A percentile compares a stretch with the other conserved stretches of the same genome.
phyloP scores from a whole-genome alignment of 2,797 vertebrate genomes.

The Podarcis lilfordi region DNA sequence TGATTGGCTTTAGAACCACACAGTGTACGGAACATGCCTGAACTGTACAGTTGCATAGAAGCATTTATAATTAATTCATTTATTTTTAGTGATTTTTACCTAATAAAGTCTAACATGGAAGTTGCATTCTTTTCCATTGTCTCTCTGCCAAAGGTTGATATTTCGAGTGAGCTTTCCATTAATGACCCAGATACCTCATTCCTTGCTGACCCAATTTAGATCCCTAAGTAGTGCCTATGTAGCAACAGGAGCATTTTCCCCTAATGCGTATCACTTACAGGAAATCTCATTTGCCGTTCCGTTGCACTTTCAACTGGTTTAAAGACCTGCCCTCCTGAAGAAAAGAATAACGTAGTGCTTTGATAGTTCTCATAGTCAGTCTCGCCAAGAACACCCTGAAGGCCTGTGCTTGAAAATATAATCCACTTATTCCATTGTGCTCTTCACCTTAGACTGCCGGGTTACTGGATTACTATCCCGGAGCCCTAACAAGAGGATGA shows the following conservation, averaged over 20 bases:
- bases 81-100: neutral
- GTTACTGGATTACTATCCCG: too few species aligned
- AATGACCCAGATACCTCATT: neutral
- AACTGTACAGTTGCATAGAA: neutral
- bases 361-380: neutral
- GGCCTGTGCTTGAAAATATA: neutral
- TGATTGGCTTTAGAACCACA: too few species aligned
- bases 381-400: neutral
- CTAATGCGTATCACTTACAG: neutral
- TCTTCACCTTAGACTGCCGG: too few species aligned
- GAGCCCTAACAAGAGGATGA: too few species aligned
- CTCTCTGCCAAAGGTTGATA: neutral
- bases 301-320: neutral
- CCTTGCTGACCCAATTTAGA: neutral
- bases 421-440: too few species aligned
- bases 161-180: neutral
- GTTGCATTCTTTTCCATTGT: rapidly evolving
- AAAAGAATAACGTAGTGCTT: too few species aligned
- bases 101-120: neutral
- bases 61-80: neutral
- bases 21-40: too few species aligned
- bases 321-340: neutral
- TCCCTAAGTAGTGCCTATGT: neutral
- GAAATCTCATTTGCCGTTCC: neutral
- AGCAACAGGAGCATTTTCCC: neutral